phyloP scores from a whole-genome alignment of 2,888 invertebrate species.

The Molorchus minor region DNA sequence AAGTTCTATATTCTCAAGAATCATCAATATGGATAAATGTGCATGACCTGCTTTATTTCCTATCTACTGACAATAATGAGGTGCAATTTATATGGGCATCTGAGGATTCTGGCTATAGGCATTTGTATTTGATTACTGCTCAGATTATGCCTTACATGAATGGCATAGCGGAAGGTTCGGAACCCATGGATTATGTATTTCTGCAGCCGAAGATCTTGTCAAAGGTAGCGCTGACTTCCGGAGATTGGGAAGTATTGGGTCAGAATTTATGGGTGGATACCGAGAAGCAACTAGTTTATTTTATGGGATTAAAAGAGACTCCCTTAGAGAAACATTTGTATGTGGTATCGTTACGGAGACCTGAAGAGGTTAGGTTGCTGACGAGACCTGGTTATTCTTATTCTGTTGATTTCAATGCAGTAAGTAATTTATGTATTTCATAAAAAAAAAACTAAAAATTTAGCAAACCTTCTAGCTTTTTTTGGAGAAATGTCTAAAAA shows the following conservation, averaged over 20 bases:
- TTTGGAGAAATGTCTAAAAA: too few species aligned
- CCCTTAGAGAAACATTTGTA: conserved; percentile 94
- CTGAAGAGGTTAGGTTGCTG: conserved; percentile 77
- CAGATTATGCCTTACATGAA: conserved; percentile 65
- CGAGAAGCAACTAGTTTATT: conserved; percentile 82
- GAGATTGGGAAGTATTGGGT: conserved; percentile 94
- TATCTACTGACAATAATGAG: conserved; percentile 65
- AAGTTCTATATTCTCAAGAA: conserved; percentile 70
- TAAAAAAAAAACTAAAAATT: too few species aligned
- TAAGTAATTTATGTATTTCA: too few species aligned
- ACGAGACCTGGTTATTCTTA: conserved; percentile 89
- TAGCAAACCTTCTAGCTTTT: too few species aligned
- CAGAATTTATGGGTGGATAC: conserved; percentile 90
- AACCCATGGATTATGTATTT: conserved; percentile 64
- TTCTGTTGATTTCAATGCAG: conserved; percentile 81
- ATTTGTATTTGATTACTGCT: conserved; percentile 83
- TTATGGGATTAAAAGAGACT: conserved; percentile 88
- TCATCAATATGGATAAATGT: conserved; percentile 94
- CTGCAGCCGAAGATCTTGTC: conserved; percentile 72
- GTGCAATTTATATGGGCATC: conserved; percentile 88
- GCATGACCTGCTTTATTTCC: conserved; percentile 87
- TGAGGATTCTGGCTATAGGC: conserved; percentile 89
- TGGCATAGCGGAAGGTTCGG: conserved; percentile 66
- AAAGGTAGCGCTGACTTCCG: conserved; percentile 81
- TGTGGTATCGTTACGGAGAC: conserved; percentile 78